These are phyloP conservation scores for Drosophila melanogaster DNA, from an alignment of 1,140 invertebrate genomes.

Conservation along the genomic window DNA sequence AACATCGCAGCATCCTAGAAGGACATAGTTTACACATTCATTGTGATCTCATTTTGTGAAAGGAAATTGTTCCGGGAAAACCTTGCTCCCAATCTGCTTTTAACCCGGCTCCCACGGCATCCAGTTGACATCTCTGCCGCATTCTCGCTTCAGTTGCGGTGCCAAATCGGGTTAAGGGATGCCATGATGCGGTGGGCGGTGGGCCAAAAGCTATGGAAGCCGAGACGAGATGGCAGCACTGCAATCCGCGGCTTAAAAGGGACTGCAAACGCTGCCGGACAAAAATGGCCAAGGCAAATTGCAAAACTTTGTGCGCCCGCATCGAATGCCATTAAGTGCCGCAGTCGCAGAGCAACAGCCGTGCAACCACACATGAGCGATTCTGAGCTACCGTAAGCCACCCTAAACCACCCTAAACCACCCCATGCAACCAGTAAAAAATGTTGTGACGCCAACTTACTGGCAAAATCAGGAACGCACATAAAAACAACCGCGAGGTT, in stretches of 20 bases:
- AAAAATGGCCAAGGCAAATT: slow-evolving; percentile 71
- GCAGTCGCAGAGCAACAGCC: slow-evolving; percentile 19
- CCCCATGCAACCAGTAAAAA: slow-evolving; percentile 23
- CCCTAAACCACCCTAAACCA: background rate
- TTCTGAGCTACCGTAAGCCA: background rate
- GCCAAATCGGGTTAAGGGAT: slow-evolving; percentile 25
- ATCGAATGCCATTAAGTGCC: slow-evolving; percentile 70
- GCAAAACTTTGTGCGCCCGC: slow-evolving; percentile 63
- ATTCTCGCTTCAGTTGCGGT: slow-evolving; percentile 4
- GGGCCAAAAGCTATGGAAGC: background rate
- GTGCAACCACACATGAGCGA: slow-evolving; percentile 5
- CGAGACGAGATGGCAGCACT: slow-evolving; percentile 3
- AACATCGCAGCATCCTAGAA: slow-evolving; percentile 2
- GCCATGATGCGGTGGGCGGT: background rate
- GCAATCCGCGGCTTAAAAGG: slow-evolving; percentile 42
- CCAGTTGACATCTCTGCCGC: slow-evolving; percentile 25
- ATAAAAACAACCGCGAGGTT: slow-evolving; percentile 19
- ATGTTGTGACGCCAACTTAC: slow-evolving; percentile 60
- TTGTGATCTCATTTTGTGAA: slow-evolving; percentile 22
- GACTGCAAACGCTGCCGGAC: slow-evolving; percentile 63
- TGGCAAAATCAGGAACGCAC: slow-evolving; percentile 21
- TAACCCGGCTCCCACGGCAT: background rate
- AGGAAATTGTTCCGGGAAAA: slow-evolving; percentile 5
- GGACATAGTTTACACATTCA: slow-evolving; percentile 28
- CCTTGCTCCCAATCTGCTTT: slow-evolving; percentile 40